phyloP scores from a whole-genome alignment of 2,797 vertebrate genomes.

The Spondyliosoma cantharus region DNA sequence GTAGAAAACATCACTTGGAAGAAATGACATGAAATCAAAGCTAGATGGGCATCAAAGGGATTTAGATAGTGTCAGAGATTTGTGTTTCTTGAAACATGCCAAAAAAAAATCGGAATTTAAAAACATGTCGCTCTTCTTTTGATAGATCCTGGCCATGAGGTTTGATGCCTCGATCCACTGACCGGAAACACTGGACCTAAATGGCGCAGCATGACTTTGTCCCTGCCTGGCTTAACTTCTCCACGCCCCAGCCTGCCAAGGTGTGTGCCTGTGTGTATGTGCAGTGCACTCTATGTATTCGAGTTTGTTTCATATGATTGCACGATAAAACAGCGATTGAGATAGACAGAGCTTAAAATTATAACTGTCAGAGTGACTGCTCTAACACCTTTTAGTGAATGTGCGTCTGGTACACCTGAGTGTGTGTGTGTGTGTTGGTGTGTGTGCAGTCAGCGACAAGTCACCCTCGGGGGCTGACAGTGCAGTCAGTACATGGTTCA shows the following conservation, averaged over 20 bases:
- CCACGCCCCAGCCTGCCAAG: conserved; percentile 99
- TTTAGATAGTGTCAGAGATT: not conserved
- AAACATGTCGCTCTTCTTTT: conserved; percentile 15
- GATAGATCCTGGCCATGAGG: conserved; percentile 99
- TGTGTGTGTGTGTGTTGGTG: conserved; percentile 13
- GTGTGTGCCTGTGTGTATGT: conserved; percentile 73
- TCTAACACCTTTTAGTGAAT: conserved; percentile 6
- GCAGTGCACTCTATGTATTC: not conserved
- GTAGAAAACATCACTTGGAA: conserved; percentile 22
- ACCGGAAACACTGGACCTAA: conserved; percentile 99
- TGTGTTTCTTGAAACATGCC: not conserved
- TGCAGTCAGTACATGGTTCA: conserved; percentile 37
- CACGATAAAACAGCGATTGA: not conserved
- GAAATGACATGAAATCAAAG: conserved; percentile 21
- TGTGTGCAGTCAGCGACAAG: not conserved
- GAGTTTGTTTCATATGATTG: not conserved
- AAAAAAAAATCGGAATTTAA: not conserved
- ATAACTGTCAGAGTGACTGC: not conserved
- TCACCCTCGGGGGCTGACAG: conserved; percentile 23
- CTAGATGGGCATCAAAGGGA: not conserved
- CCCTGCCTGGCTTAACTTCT: conserved; percentile 99
- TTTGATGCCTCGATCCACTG: conserved; percentile 99
- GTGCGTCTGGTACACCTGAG: conserved; percentile 3
- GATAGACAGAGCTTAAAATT: conserved; percentile 7
- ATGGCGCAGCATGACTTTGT: conserved; percentile 99